These are phyloP conservation scores for Orthosia gracilis DNA, from an alignment of 2,888 invertebrate species.

Conservation along the genomic window DNA sequence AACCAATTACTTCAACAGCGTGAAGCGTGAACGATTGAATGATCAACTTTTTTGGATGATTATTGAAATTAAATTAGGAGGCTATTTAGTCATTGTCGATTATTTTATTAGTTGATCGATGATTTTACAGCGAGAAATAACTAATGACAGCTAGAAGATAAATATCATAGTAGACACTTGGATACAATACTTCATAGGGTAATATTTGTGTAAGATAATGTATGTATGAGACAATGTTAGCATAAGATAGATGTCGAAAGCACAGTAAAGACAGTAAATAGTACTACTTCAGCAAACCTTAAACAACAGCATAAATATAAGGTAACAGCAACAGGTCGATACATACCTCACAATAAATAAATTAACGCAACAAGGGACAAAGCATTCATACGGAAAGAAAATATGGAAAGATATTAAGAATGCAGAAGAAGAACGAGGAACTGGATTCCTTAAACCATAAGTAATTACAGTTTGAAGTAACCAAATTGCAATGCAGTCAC, in stretches of 20 bases:
- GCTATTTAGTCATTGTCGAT: not conserved
- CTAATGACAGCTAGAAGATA: not conserved
- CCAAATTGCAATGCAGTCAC: constrained; percentile 92
- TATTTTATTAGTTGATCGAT: not conserved
- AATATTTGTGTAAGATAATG: constrained; percentile 13
- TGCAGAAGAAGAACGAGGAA: constrained; percentile 88
- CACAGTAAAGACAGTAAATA: constrained; percentile 35
- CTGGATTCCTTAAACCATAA: constrained; percentile 91
- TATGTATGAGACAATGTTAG: constrained; percentile 18
- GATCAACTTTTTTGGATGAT: not conserved
- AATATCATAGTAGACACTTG: not conserved
- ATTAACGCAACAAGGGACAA: constrained; percentile 68
- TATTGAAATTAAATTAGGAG: not conserved
- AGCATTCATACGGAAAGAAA: constrained; percentile 68
- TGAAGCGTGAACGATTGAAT: not conserved
- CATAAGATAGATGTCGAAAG: constrained; percentile 45
- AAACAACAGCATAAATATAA: constrained; percentile 51
- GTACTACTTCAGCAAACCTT: constrained; percentile 58
- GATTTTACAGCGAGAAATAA: not conserved
- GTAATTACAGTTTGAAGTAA: constrained; percentile 91
- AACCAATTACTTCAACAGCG: not conserved
- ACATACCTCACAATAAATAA: constrained; percentile 72
- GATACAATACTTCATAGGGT: constrained; percentile 3
- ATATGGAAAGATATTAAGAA: constrained; percentile 66
- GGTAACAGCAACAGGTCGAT: constrained; percentile 58